Evolutionary conservation across 1,140 invertebrate species (phyloP).

Genomic region (Oreohelix idahoensis): DNA sequence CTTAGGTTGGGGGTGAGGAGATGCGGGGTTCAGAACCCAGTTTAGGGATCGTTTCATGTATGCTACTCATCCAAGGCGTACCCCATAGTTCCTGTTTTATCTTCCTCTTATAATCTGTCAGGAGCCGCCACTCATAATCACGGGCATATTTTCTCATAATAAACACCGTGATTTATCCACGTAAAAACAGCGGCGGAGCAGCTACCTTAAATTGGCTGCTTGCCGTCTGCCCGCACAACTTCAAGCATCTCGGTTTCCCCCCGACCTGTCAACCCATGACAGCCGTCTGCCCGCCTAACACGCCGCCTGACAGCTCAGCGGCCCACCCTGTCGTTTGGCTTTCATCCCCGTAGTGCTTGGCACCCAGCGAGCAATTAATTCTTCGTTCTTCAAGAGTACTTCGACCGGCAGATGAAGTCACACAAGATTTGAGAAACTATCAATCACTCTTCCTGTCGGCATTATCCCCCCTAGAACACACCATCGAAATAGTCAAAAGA

Average conservation of each 20-base stretch:
- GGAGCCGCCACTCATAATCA: conserved; percentile 11
- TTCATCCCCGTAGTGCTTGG: conserved; percentile 22
- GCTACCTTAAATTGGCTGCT: conserved; percentile 25
- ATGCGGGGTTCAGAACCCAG: too few species aligned
- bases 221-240: conserved; percentile 9
- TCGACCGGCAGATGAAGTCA: conserved; percentile 33
- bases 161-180: conserved; percentile 22
- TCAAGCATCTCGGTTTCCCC: conserved; percentile 33
- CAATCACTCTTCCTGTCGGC: conserved; percentile 1
- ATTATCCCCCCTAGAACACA: not conserved
- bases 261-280: conserved; percentile 27
- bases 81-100: too few species aligned
- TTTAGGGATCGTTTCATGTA: too few species aligned
- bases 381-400: conserved; percentile 25
- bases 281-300: conserved; percentile 30
- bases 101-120: not conserved
- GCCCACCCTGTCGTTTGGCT: conserved; percentile 33
- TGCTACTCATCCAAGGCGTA: too few species aligned
- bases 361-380: conserved; percentile 38
- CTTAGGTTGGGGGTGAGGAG: too few species aligned
- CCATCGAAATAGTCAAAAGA: too few species aligned
- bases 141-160: conserved; percentile 12
- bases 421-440: conserved; percentile 31
- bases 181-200: not conserved
- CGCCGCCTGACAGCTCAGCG: conserved; percentile 9